Percentiles rank a stretch among this genome's conserved stretches.
phyloP scores from a whole-genome alignment of 1,140 invertebrate genomes.

The Thaumatotibia leucotreta region DNA sequence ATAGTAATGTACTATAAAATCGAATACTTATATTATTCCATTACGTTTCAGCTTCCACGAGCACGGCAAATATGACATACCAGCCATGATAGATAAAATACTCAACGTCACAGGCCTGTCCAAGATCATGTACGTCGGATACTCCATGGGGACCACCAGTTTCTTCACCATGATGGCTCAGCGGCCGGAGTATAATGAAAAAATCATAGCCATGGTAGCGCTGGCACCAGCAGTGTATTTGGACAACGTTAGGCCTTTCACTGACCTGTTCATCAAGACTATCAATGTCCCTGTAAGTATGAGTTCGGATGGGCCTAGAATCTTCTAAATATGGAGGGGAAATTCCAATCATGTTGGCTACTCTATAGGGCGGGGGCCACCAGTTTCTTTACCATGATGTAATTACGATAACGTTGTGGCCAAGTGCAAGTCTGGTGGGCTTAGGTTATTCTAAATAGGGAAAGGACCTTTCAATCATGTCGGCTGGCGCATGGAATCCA shows the following conservation, averaged over 20 bases:
- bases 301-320: no score
- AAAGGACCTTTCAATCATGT: no score
- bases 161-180: conserved; percentile 80
- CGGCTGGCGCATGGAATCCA: no score
- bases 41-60: conserved; percentile 55
- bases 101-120: conserved; percentile 73
- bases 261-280: conserved; percentile 32
- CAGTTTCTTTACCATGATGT: no score
- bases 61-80: conserved; percentile 79
- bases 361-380: no score
- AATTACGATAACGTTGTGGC: no score
- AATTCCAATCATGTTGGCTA: no score
- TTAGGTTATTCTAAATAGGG: no score
- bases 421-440: no score
- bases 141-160: conserved; percentile 80
- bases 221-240: conserved; percentile 63
- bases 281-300: conserved; percentile 42
- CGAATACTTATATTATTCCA: background rate
- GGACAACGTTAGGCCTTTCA: conserved; percentile 37
- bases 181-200: conserved; percentile 77
- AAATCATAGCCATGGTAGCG: conserved; percentile 68
- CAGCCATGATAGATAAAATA: conserved; percentile 82
- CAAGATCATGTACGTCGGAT: conserved; percentile 78
- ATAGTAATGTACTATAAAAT: no score
- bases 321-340: no score